phyloP scores from a whole-genome alignment of 2,797 vertebrate species.

The Phrynocephalus guinanensis region DNA sequence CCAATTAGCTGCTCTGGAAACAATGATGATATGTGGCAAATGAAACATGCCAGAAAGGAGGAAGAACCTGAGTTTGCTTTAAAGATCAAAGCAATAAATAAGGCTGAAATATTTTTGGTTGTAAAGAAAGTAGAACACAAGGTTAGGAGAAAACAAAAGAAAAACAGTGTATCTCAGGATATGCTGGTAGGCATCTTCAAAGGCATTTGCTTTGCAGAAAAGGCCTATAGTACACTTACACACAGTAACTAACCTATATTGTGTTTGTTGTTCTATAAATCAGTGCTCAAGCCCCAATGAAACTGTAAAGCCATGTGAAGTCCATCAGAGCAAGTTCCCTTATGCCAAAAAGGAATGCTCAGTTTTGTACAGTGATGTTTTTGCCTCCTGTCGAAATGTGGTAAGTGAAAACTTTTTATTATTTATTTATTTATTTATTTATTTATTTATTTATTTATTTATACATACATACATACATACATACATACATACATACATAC shows the following conservation, averaged over 20 bases:
- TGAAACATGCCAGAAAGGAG: conserved; percentile 60
- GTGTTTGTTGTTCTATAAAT: conserved; percentile 53
- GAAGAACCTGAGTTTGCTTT: conserved; percentile 56
- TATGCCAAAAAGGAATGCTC: conserved; percentile 98
- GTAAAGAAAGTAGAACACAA: conserved; percentile 17
- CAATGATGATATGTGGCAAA: conserved; percentile 65
- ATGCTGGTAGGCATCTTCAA: neutral
- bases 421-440: too few species aligned
- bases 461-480: neutral
- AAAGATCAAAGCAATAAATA: conserved; percentile 49
- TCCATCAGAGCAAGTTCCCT: conserved; percentile 94
- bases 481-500: too few species aligned
- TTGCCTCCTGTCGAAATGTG: conserved; percentile 96
- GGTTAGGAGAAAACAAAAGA: neutral
- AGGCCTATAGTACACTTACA: neutral
- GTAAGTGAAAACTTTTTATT: conserved; percentile 82
- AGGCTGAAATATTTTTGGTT: conserved; percentile 55
- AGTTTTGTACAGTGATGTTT: conserved; percentile 95
- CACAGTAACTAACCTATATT: conserved; percentile 22
- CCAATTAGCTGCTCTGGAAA: conserved; percentile 70
- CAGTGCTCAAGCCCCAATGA: conserved; percentile 92
- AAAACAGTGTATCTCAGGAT: neutral
- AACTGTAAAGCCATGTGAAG: conserved; percentile 91
- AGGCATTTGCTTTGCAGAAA: neutral
- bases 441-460: too few species aligned